Evolutionary conservation across 2,888 invertebrate species (phyloP), one percentile per base, ranked within the genome.

Genomic region (Ptychoptera contaminata): DNA sequence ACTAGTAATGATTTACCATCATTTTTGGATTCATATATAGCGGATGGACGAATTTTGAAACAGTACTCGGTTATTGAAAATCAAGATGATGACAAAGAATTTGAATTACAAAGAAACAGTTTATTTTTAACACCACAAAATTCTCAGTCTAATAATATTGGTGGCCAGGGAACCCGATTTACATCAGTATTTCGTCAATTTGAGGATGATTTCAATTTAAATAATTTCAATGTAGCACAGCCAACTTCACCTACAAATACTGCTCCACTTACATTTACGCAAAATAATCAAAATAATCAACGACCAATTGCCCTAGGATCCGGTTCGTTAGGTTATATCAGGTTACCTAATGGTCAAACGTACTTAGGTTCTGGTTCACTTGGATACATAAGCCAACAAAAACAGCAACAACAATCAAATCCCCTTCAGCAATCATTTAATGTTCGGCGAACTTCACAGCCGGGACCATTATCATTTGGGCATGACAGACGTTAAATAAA

Each of bases 291-390:
- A 15, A 44, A 43, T 32, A 50, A 48, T 46, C 53, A 53, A 49
- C 53, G 52, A 36, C 50, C 53, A 8, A 46, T 67, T 16, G 61
- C 67, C 3, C 41, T 67, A 40, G 67, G 67, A 2, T 67, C 67
- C 0, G 67, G 67, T 0, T 60, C 63, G 5, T 49, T 67, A 41
- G 67, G 67, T 3, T 65, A 60, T 44, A 60, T 66, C 5, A 58
- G 59, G 0, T 48, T 62, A 35, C 54, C 64, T 39, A 65, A 64
- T 46, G 67, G 67, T 14, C 61, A 57, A 44, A 55, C 67, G 7
- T 62, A 60, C 35, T 47, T 67, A 37, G 67, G 67, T 10, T 67
- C 67, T 2, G 67, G 67, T 2, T 64, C 65, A 1, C 47, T 67
- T 41, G 65, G 64, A 16, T 67, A 63, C 44, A 58, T 63, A 5